Evolutionary conservation across 2,797 vertebrate species (phyloP).

Genomic region (Hafferia zeledoni): DNA sequence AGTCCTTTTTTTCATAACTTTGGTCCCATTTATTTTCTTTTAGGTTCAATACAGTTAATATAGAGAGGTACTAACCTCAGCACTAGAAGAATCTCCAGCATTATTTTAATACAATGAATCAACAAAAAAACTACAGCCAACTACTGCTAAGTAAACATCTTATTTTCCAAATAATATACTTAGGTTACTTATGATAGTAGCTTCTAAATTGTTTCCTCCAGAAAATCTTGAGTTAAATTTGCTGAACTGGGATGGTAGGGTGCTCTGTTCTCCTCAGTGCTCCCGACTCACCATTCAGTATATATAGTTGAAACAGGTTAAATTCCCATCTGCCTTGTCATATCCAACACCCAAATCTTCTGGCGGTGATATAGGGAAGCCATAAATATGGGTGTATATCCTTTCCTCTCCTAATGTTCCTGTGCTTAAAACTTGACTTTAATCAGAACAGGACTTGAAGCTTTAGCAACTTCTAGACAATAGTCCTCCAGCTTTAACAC

Average conservation of each 20-base stretch:
- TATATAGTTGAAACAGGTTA: not conserved
- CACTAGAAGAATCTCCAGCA: not conserved
- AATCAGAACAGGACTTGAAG: not conserved
- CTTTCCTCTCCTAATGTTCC: not conserved
- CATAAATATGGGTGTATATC: not conserved
- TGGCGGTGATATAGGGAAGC: not conserved
- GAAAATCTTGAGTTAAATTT: not conserved
- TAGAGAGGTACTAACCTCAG: not conserved
- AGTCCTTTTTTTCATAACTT: not conserved
- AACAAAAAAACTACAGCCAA: not conserved
- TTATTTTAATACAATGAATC: not conserved
- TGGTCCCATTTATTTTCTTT: not conserved
- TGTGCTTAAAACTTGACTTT: not conserved
- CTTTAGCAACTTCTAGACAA: not conserved
- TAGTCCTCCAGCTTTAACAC: not conserved
- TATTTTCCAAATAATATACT: not conserved
- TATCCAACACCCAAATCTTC: not conserved
- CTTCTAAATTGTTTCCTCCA: not conserved
- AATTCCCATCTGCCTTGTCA: not conserved
- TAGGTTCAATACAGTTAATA: not conserved
- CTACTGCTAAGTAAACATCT: not conserved
- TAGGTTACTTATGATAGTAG: not conserved
- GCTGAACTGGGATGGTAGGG: rapidly evolving
- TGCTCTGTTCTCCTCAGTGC: not conserved
- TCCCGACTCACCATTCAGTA: not conserved